phyloP scores from a whole-genome alignment of 2,888 invertebrate genomes.

The Latheticus oryzae region DNA sequence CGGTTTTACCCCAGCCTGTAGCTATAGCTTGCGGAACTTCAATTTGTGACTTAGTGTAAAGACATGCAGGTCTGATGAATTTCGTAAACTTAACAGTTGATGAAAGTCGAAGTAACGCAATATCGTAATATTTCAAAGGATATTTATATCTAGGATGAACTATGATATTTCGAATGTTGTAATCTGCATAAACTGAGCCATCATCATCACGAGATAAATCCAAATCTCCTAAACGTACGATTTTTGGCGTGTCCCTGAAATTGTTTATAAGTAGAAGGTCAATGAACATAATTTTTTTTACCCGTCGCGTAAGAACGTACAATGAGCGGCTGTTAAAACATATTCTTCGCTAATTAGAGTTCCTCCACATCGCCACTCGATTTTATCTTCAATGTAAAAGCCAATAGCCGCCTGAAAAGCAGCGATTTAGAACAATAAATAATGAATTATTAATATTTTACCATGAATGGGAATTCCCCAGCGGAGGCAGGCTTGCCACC shows the following conservation, averaged over 20 bases:
- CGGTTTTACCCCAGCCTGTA: slow-evolving; percentile 74
- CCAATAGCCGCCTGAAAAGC: slow-evolving; percentile 64
- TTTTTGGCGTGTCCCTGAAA: slow-evolving; percentile 65
- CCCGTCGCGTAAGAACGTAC: slow-evolving; percentile 59
- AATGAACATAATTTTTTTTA: slow-evolving; percentile 44
- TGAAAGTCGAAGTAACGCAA: slow-evolving; percentile 72
- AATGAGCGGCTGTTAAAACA: slow-evolving; percentile 73
- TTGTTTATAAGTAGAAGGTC: slow-evolving; percentile 10
- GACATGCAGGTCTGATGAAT: slow-evolving; percentile 73
- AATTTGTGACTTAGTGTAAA: slow-evolving; percentile 66
- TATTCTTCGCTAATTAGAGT: slow-evolving; percentile 68
- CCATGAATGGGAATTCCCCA: slow-evolving; percentile 75
- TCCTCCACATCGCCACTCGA: slow-evolving; percentile 68
- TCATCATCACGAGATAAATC: slow-evolving; percentile 68
- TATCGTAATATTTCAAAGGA: slow-evolving; percentile 73
- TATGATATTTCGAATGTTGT: slow-evolving; percentile 64
- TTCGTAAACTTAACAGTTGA: slow-evolving; percentile 65
- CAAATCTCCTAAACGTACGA: slow-evolving; percentile 71
- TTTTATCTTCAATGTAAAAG: slow-evolving; percentile 54
- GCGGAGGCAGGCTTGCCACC: slow-evolving; percentile 69
- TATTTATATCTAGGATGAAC: slow-evolving; percentile 70
- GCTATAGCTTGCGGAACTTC: slow-evolving; percentile 68
- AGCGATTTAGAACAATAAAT: not conserved
- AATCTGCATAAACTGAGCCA: slow-evolving; percentile 67
- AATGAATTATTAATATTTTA: too few relatives aligned